A percentile compares a stretch with the other conserved stretches of the same genome.
Conservation (phyloP, 2,113 vertebrate species). For the Perognathus longimembris region DNA sequence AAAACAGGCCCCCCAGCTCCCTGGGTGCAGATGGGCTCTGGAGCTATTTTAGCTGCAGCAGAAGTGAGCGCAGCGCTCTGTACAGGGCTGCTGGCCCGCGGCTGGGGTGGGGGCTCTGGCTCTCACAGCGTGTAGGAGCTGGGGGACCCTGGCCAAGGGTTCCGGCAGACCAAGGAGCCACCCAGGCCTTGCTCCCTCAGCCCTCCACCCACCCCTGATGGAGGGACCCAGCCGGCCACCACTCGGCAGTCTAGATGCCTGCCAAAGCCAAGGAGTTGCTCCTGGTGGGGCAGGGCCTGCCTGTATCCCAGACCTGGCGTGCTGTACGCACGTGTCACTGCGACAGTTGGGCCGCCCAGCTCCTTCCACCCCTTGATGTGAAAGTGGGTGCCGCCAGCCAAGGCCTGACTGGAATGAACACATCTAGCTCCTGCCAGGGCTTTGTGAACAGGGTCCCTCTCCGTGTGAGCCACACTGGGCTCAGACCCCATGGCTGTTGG, state of each 20-base stretch:
- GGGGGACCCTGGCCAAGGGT: background rate
- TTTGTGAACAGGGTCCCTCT: background rate
- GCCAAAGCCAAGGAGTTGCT: background rate
- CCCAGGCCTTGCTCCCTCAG: fast-evolving
- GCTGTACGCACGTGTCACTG: too few species aligned
- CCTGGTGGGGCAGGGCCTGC: background rate
- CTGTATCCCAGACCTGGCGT: background rate
- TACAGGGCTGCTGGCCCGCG: too few species aligned
- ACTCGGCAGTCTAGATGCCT: background rate
- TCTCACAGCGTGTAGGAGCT: background rate
- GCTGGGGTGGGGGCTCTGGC: background rate
- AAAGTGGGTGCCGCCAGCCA: background rate
- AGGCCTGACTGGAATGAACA: background rate
- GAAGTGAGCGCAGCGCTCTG: background rate
- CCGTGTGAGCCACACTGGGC: background rate
- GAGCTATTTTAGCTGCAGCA: background rate
- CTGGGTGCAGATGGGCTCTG: background rate
- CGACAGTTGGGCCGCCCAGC: background rate
- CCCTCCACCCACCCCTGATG: too few species aligned
- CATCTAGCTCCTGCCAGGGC: background rate
- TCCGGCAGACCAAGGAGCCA: fast-evolving
- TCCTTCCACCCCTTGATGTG: background rate
- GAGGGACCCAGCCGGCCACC: fast-evolving
- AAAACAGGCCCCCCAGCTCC: background rate
- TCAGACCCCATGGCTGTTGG: background rate